Conservation (phyloP, 2,797 vertebrate species). For the Spea hammondii region DNA sequence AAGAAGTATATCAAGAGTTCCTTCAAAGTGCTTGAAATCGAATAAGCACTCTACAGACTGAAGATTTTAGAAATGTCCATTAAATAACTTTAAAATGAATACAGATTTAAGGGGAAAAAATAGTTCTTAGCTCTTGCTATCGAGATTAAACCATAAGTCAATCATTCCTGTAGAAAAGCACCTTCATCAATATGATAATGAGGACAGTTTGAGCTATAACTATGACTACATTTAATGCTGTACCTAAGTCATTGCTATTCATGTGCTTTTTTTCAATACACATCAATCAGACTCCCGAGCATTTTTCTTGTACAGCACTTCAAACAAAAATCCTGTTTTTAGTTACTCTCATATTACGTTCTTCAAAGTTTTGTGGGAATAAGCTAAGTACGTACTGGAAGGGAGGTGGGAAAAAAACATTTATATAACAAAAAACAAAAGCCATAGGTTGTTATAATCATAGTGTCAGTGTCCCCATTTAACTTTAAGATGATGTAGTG, state of each 20-base stretch:
- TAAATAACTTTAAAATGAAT: conserved; percentile 37
- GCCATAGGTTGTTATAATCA: no score
- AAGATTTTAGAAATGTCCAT: conserved; percentile 35
- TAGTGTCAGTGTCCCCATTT: no score
- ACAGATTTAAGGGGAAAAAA: conserved; percentile 16
- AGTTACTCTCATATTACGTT: neutral
- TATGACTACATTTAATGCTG: conserved; percentile 43
- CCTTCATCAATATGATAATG: conserved; percentile 50
- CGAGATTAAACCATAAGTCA: conserved; percentile 47
- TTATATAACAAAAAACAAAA: no score
- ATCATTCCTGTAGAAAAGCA: conserved; percentile 40
- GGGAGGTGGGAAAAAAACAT: neutral
- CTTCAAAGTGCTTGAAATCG: conserved; percentile 1
- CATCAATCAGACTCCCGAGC: conserved; percentile 23
- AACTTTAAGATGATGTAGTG: no score
- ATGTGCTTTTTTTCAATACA: conserved; percentile 27
- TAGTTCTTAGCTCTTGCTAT: conserved; percentile 34
- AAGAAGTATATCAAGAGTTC: conserved; percentile 14
- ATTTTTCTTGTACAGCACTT: conserved; percentile 7
- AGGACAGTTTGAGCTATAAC: conserved; percentile 35
- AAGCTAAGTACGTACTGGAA: no score
- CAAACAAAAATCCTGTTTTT: neutral
- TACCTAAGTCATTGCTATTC: conserved; percentile 40
- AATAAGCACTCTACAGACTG: conserved; percentile 7
- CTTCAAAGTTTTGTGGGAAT: conserved; percentile 19